A percentile compares a stretch with the other conserved stretches of the same genome.
Conservation (phyloP, 2,113 vertebrate genomes). For the Choloepus hoffmanni region DNA sequence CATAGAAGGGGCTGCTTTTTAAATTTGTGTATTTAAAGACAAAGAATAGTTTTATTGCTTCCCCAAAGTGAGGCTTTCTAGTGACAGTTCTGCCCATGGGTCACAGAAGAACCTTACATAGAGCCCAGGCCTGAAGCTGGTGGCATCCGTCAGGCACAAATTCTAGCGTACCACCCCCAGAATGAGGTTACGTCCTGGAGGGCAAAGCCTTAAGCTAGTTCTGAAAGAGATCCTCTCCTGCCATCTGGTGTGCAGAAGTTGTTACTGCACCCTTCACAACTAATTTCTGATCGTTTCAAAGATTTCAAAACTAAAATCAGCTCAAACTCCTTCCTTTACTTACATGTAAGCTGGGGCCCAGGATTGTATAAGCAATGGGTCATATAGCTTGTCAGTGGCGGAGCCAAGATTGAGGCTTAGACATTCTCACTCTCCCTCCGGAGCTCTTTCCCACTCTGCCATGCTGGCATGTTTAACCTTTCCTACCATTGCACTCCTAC, state of each 20-base stretch:
- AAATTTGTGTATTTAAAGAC: neutral
- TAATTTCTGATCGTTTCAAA: neutral
- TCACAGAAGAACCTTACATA: neutral
- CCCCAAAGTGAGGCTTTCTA: neutral
- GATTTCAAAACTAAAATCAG: neutral
- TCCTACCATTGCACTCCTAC: neutral
- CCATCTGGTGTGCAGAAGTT: neutral
- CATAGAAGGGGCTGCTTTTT: neutral
- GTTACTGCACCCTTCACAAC: neutral
- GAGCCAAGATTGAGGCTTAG: neutral
- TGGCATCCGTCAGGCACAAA: neutral
- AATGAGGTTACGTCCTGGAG: neutral
- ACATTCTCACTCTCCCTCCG: neutral
- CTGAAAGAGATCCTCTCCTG: slow-evolving; percentile 61
- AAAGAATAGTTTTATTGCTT: neutral
- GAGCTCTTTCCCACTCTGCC: neutral
- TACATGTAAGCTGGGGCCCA: neutral
- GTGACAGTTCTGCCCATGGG: neutral
- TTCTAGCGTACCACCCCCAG: neutral
- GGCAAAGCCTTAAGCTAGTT: neutral
- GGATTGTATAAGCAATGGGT: neutral
- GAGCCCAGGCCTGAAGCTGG: neutral
- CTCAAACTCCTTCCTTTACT: neutral
- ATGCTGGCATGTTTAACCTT: neutral
- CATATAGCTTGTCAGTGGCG: neutral